Evolutionary conservation across 2,888 invertebrate genomes (phyloP), one percentile per base, ranked within the genome.

Genomic region (Stenichneumon culpator): DNA sequence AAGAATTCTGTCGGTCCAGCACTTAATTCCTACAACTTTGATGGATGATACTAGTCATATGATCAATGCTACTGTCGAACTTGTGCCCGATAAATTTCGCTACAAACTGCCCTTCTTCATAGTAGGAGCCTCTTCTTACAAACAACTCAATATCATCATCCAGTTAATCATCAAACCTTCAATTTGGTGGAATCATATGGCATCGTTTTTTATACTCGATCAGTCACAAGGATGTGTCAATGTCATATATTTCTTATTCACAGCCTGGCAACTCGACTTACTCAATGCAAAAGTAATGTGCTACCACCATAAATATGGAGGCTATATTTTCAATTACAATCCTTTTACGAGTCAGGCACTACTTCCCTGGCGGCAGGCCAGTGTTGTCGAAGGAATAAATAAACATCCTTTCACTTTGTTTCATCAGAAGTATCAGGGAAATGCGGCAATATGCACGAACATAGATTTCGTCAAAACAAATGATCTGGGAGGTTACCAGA

Each of bases 241-340:
- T 9, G 5, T 25, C 52, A 2, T 7, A 0, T 4, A 9, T 3
- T 52, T 50, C 16, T 50, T 69, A n/a, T 19, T 7, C 9, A 0
- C 2, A 25, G 39, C 72, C 11, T 72, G 72, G 72, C 22, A n/a
- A 19, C 4, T 25, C 25, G 7, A 57, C 6, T 6, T 72, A 44
- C 39, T 72, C 5, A 22, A 57, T 16, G 44, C 72, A 7, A 72
- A 57, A 25, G 19, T 72, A 5, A 3, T 72, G 7, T 72, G 72
- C 39, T 11, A 11, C 7, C 22, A 5, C 25, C 16, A 44, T 14
- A 1, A 7, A 16, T 5, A 16, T 54, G 16, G 22, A 39, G 7
- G 14, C 7, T 0, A 19, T 22, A 72, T 57, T 25, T 36, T 57
- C 22, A 57, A 19, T 22, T 72, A 39, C 54, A 72, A 72, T 44